A percentile compares a stretch with the other conserved stretches of the same genome.
phyloP scores from a whole-genome alignment of 2,113 vertebrate genomes.

The Euleptes europaea region DNA sequence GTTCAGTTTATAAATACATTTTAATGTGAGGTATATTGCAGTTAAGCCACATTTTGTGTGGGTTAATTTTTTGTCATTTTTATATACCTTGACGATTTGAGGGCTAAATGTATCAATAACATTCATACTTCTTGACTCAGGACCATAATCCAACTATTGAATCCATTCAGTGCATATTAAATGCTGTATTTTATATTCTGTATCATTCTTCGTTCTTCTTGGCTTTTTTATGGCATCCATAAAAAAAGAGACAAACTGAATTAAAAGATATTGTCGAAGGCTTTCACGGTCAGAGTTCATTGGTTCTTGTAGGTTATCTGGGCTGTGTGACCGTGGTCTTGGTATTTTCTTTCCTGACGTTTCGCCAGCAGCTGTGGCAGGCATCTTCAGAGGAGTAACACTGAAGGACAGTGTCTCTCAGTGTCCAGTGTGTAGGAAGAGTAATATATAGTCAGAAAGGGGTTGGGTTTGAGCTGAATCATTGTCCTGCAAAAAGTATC shows the following conservation, averaged over 20 bases:
- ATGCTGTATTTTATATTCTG: neutral
- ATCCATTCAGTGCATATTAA: neutral
- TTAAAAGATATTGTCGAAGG: too few species aligned
- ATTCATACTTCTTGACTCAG: slow-evolving; percentile 15
- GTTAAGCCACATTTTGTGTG: neutral
- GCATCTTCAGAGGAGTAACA: too few species aligned
- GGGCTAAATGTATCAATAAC: neutral
- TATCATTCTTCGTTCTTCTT: neutral
- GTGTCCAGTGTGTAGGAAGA: too few species aligned
- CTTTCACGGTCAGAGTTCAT: too few species aligned
- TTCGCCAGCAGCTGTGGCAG: too few species aligned
- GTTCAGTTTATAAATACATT: neutral
- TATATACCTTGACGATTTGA: neutral
- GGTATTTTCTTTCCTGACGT: too few species aligned
- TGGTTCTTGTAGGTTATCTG: too few species aligned
- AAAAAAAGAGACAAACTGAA: neutral
- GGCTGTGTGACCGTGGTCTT: too few species aligned
- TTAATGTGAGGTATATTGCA: neutral
- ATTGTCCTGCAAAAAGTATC: too few species aligned
- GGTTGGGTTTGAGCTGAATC: too few species aligned
- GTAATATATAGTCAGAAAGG: too few species aligned
- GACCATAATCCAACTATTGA: slow-evolving; percentile 30
- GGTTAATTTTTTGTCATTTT: neutral
- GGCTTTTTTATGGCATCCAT: slow-evolving; percentile 2
- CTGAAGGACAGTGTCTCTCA: too few species aligned